A percentile compares a stretch with the other conserved stretches of the same genome.
Evolutionary conservation across 2,113 vertebrate genomes (phyloP).

Genomic region (Otus sunia): DNA sequence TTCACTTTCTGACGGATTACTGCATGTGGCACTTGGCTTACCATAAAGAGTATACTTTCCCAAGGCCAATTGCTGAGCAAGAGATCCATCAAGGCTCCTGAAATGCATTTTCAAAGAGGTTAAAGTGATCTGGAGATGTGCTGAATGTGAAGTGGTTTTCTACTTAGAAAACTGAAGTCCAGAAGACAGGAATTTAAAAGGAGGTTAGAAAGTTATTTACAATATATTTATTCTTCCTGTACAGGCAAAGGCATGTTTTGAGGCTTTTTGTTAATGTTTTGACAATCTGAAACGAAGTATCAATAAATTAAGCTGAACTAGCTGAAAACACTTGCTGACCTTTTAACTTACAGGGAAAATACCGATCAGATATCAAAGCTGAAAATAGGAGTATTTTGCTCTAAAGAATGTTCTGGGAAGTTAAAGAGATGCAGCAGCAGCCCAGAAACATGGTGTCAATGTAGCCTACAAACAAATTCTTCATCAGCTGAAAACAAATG

Average conservation of each 20-base stretch:
- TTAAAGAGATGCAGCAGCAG: neutral
- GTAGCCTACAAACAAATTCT: neutral
- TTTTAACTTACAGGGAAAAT: neutral
- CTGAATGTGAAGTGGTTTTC: slow-evolving; percentile 10
- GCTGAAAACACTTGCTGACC: neutral
- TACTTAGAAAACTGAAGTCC: neutral
- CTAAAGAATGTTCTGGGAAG: neutral
- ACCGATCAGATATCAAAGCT: neutral
- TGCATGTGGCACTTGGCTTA: neutral
- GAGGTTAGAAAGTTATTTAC: neutral
- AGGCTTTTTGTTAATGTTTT: neutral
- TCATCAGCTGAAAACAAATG: neutral
- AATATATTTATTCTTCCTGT: neutral
- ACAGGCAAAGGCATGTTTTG: neutral
- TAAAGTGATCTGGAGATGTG: neutral
- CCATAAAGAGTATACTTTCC: neutral
- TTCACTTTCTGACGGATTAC: slow-evolving; percentile 26
- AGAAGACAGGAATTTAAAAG: slow-evolving; percentile 17
- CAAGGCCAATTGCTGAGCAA: slow-evolving; percentile 27
- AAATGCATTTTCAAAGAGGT: slow-evolving; percentile 44
- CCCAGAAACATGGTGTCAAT: neutral
- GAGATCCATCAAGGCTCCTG: slow-evolving; percentile 9
- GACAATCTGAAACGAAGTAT: neutral
- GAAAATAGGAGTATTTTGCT: neutral
- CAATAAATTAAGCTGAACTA: neutral